phyloP scores from a whole-genome alignment of 2,888 invertebrate species.

The Drosophila borborema region DNA sequence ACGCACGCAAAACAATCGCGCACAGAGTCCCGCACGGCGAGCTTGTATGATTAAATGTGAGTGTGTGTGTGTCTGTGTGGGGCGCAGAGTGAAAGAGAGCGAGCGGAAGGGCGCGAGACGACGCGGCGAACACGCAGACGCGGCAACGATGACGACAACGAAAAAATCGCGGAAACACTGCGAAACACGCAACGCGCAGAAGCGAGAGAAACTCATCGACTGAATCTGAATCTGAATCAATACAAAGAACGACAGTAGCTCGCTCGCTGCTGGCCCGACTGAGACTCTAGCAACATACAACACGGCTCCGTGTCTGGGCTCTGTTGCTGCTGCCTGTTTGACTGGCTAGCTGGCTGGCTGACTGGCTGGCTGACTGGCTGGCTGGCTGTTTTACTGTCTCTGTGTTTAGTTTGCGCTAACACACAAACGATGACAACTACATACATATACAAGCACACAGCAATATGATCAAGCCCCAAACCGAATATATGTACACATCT shows the following conservation, averaged over 20 bases:
- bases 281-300: constrained; percentile 16
- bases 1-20: constrained; percentile 31
- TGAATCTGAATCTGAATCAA: constrained; percentile 82
- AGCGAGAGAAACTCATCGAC: constrained; percentile 84
- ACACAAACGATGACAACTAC: constrained; percentile 49
- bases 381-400: constrained; percentile 29
- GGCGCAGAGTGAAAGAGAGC: not conserved
- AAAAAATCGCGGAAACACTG: constrained; percentile 79
- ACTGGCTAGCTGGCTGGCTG: constrained; percentile 36
- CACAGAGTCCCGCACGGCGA: constrained; percentile 33
- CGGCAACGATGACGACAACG: constrained; percentile 72
- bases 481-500: constrained; percentile 25
- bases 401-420: constrained; percentile 61
- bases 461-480: constrained; percentile 50
- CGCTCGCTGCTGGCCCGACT: constrained; percentile 18
- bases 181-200: constrained; percentile 83
- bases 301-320: constrained; percentile 24
- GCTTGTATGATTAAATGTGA: constrained; percentile 11
- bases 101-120: not conserved
- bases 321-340: constrained; percentile 41
- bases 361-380: constrained; percentile 16
- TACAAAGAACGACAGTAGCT: constrained; percentile 65
- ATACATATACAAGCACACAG: constrained; percentile 22
- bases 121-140: constrained; percentile 24
- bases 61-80: constrained; percentile 1